These are phyloP conservation scores for Pseudolaguvia tuberculata DNA, from an alignment of 2,113 vertebrate species.

Conservation along the genomic window DNA sequence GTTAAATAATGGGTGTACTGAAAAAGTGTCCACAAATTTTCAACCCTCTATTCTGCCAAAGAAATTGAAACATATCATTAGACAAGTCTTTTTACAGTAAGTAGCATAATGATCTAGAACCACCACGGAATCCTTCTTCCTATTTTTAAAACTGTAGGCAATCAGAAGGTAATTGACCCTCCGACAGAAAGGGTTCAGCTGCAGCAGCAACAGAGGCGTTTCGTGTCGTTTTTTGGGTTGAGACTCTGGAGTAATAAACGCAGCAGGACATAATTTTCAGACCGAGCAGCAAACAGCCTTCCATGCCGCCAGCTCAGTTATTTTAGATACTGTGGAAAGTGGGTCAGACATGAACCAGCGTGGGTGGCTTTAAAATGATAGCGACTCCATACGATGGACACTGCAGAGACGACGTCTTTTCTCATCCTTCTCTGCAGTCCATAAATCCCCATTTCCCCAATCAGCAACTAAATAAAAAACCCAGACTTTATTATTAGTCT, in stretches of 20 bases:
- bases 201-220: constrained; percentile 22
- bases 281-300: constrained; percentile 28
- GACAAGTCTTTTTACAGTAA: constrained; percentile 20
- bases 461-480: not conserved
- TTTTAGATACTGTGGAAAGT: constrained; percentile 45
- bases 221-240: constrained; percentile 31
- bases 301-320: constrained; percentile 36
- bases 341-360: constrained; percentile 42
- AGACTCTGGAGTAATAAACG: constrained; percentile 48
- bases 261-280: constrained; percentile 46
- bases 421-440: not conserved
- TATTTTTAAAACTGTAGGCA: constrained; percentile 32
- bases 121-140: constrained; percentile 18
- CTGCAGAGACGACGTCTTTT: constrained; percentile 14
- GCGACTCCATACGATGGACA: constrained; percentile 32
- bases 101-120: constrained; percentile 28
- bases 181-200: constrained; percentile 29
- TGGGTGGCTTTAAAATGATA: constrained; percentile 44
- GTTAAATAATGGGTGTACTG: too few species aligned
- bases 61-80: constrained; percentile 8
- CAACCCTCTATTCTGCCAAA: not conserved
- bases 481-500: constrained; percentile 17
- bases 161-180: constrained; percentile 38
- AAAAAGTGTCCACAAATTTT: too few species aligned
- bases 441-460: constrained; percentile 10